These are phyloP conservation scores for Drosophila parvula DNA, from an alignment of 1,140 invertebrate species.

Conservation along the genomic window DNA sequence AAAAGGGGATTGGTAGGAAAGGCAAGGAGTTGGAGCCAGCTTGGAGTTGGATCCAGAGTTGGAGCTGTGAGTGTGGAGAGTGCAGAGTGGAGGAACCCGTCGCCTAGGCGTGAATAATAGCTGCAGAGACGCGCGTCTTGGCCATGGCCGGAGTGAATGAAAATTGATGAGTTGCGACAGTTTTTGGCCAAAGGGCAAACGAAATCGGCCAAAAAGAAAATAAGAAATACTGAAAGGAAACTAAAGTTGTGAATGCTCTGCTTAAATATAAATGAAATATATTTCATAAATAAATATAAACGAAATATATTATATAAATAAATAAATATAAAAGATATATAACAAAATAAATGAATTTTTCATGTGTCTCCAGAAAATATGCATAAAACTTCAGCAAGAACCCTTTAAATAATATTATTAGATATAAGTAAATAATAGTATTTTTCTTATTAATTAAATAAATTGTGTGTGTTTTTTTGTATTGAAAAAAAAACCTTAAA, in stretches of 20 bases:
- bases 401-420: too few relatives aligned
- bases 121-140: slow-evolving; percentile 38
- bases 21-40: not conserved
- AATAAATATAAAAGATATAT: not conserved
- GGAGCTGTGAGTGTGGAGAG: not conserved
- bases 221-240: not conserved
- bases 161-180: slow-evolving; percentile 83
- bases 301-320: not conserved
- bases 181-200: slow-evolving; percentile 82
- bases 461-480: too few relatives aligned
- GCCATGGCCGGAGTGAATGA: slow-evolving; percentile 59
- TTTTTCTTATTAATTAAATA: too few relatives aligned
- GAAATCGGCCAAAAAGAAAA: slow-evolving; percentile 47
- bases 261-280: not conserved
- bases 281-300: not conserved
- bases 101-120: slow-evolving; percentile 76
- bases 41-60: not conserved
- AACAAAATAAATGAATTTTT: too few relatives aligned
- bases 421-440: too few relatives aligned
- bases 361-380: too few relatives aligned
- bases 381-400: too few relatives aligned
- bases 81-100: slow-evolving; percentile 21
- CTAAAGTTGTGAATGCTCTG: slow-evolving; percentile 1
- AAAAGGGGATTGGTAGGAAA: too few relatives aligned
- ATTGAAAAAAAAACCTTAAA: too few relatives aligned